Evolutionary conservation across 2,113 vertebrate species (phyloP).

Genomic region (Psittacula cyanocephala): DNA sequence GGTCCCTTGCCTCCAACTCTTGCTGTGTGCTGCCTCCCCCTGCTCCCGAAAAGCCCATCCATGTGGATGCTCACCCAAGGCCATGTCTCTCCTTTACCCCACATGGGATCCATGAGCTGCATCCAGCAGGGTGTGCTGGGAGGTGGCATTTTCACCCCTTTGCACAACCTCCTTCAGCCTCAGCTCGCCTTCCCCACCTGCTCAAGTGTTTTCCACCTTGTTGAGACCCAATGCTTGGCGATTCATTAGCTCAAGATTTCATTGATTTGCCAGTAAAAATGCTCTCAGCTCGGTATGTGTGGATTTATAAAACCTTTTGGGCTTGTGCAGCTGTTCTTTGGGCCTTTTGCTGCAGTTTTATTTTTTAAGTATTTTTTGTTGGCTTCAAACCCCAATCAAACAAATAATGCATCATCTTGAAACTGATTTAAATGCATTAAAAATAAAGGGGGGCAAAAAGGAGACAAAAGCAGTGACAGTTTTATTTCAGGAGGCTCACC

Average conservation of each 20-base stretch:
- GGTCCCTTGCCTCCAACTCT: not conserved
- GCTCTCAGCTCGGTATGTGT: fast-evolving
- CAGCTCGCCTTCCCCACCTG: not conserved
- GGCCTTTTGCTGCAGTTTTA: not conserved
- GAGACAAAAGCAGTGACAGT: not conserved
- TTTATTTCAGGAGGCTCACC: not conserved
- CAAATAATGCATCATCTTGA: not conserved
- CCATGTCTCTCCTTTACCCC: not conserved
- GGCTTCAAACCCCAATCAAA: not conserved
- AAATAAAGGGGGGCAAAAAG: not conserved
- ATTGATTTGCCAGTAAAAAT: not conserved
- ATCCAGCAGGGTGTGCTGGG: too few relatives aligned
- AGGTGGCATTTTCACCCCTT: not conserved
- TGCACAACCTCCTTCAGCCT: not conserved
- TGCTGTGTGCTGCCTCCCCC: not conserved
- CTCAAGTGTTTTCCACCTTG: not conserved
- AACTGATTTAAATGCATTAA: not conserved
- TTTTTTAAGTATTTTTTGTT: not conserved
- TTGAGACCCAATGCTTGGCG: fast-evolving
- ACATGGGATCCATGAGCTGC: not conserved
- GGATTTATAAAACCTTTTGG: not conserved
- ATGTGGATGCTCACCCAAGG: not conserved
- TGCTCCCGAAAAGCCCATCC: not conserved
- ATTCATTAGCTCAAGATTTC: not conserved
- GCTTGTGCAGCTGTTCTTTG: not conserved